phyloP scores from a whole-genome alignment of 64 coral and sea anemone genomes.

The Porites australiensis region DNA sequence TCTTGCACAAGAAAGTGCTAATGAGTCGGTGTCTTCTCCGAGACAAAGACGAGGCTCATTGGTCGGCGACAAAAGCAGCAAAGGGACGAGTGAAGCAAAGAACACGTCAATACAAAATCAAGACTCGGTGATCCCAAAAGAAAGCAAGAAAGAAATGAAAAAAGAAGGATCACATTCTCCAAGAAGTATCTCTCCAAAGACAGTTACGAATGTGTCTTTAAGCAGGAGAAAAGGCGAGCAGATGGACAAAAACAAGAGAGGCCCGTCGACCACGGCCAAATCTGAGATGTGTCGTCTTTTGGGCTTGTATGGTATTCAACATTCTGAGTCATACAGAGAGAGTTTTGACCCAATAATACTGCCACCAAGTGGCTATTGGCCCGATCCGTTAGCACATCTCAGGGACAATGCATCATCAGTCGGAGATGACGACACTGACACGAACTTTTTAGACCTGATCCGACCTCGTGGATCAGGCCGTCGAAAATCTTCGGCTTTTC shows the following conservation, averaged over 20 bases:
- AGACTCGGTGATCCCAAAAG: not conserved
- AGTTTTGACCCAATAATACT: constrained; percentile 72
- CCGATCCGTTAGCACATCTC: constrained; percentile 32
- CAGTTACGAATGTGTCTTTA: not conserved
- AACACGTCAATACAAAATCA: not conserved
- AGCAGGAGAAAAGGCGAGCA: constrained; percentile 28
- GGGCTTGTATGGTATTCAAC: constrained; percentile 75
- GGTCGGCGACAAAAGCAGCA: not conserved
- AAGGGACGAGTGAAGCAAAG: not conserved
- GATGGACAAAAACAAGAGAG: not conserved
- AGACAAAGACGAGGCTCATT: not conserved
- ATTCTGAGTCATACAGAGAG: constrained; percentile 68
- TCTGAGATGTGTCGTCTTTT: constrained; percentile 68
- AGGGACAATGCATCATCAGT: constrained; percentile 1
- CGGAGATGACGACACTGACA: constrained; percentile 1
- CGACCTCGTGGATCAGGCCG: constrained; percentile 39
- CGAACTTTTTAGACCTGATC: constrained; percentile 17
- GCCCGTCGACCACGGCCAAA: not conserved
- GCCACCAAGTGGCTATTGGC: constrained; percentile 82
- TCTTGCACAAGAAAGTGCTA: not conserved
- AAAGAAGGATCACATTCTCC: not conserved
- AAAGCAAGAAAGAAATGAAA: not conserved
- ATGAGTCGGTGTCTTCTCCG: not conserved
- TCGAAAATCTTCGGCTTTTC: constrained; percentile 47
- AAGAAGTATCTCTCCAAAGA: not conserved